These are phyloP conservation scores for Drosophila pandora DNA, from an alignment of 1,140 invertebrate species.

Conservation along the genomic window DNA sequence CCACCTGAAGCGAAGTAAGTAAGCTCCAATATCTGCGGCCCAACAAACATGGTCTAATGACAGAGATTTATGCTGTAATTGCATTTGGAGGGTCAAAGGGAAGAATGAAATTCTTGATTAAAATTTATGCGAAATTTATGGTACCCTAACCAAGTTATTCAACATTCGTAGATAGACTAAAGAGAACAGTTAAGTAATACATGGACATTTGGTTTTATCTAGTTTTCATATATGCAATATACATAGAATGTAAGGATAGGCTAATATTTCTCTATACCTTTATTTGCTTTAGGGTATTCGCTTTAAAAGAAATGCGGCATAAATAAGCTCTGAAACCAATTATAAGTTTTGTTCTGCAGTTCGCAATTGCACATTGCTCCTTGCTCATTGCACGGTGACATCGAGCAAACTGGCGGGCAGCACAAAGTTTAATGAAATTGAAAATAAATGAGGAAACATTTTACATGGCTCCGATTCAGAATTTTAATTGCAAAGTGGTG, in stretches of 20 bases:
- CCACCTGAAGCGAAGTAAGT: conserved; percentile 15
- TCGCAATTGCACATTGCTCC: conserved; percentile 65
- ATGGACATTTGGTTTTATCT: too few species aligned
- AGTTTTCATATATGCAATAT: background rate
- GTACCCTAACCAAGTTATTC: conserved; percentile 21
- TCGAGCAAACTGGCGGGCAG: conserved; percentile 66
- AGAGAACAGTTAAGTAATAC: too few species aligned
- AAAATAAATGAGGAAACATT: conserved; percentile 81
- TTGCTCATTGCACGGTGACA: conserved; percentile 63
- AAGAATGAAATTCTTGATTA: conserved; percentile 1
- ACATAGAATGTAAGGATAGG: background rate
- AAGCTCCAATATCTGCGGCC: conserved; percentile 33
- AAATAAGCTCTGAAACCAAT: conserved; percentile 79
- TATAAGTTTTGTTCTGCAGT: conserved; percentile 76
- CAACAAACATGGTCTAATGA: conserved; percentile 80
- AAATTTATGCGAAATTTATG: conserved; percentile 11
- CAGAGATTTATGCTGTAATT: conserved; percentile 80
- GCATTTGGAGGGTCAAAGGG: conserved; percentile 60
- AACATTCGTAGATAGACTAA: too few species aligned
- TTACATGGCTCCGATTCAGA: conserved; percentile 50
- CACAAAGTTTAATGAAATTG: conserved; percentile 79
- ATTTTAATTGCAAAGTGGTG: conserved; percentile 71
- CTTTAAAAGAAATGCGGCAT: conserved; percentile 73
- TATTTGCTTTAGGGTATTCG: conserved; percentile 48
- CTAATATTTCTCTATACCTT: background rate